Evolutionary conservation across 2,113 vertebrate genomes (phyloP), one percentile per base, ranked within the genome.

Genomic region (Daubentonia madagascariensis): DNA sequence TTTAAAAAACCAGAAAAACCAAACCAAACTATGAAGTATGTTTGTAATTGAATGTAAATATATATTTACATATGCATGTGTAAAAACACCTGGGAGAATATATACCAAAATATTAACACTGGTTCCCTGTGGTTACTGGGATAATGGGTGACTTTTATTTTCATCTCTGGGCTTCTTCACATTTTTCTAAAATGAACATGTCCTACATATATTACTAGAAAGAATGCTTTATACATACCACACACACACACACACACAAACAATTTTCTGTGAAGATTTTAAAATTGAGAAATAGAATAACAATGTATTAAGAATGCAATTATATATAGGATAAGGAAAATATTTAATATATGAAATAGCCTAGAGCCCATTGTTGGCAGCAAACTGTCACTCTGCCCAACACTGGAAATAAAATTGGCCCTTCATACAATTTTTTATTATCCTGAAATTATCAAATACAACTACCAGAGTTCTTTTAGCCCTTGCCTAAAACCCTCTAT

Each of bases 231-330:
- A 70, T 0, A 35, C 28, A 68, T 37, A 81, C 65, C n/a, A 43
- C 68, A 59, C 23, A 94, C 2, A 54, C 8, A 65, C 4, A 75
- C 16, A 32, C 30, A 50, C 11, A 45, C n/a, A 63, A 61, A 9
- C 30, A 79, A 68, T 70, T 95, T 94, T 68, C 70, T 87, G 43
- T 23, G 95, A 95, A 94, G 8, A 13, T 85, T 91, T 97, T 79
- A 84, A 94, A 91, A 76, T 78, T 61, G 94, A 90, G 93, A 94
- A 95, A 91, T 73, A 85, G 48, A 84, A 92, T 86, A 92, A 85
- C 23, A 92, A 14, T 95, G 37, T 75, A 37, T 96, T 68, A 80
- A n/a, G 37, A 91, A 37, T 95, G n/a, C 23, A 73, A 52, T 79
- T 94, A 84, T 73, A 17, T 59, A 85, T 43, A 86, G 28, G 65